Evolutionary conservation across 2,888 invertebrate genomes (phyloP), one percentile per base, ranked within the genome.

Genomic region (Iphiclides podalirius): DNA sequence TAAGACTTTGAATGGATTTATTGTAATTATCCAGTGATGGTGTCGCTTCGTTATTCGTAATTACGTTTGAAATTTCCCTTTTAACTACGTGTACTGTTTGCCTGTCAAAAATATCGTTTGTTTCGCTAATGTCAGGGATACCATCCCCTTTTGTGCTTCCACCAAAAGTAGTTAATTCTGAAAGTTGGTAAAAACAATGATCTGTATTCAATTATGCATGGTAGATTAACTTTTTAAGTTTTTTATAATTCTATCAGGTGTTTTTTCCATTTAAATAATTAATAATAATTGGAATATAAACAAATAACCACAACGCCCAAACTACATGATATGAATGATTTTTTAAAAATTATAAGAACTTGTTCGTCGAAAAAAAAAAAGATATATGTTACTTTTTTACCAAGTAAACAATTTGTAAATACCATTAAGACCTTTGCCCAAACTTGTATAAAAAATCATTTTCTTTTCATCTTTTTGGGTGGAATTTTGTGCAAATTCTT

Each of bases 51-150:
- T 46, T 52, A 37, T 17, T 46, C 12, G 39, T 52, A 31, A 42
- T 41, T 0, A 44, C 28, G 41, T 46, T 40, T 16, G 50, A 23
- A 1, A 67, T 50, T 9, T 80, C 73, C 56, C 81, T 67, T 63
- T 79, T 79, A 58, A 74, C 70, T 14, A 77, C 57, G 52, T 67
- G 69, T 1, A 67, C 26, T 15, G 60, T 35, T 52, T 59, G 57
- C 1, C 51, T 44, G 0, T 56, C 47, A 11, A 53, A 47, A 8
- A 54, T 50, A 6, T 52, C 40, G 41, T 52, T 53, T 8, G n/a
- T 4, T 4, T 53, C 52, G 2, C 38, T 40, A 12, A 38, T 1
- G 7, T 34, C 16, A 6, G 31, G 36, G 12, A 16, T 7, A 40
- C 12, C 7, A 11, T 45, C 20, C n/a, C 13, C 39, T 36, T 35